A percentile compares a stretch with the other conserved stretches of the same genome.
phyloP scores from a whole-genome alignment of 1,140 invertebrate species.

The Leptinotarsa texana region DNA sequence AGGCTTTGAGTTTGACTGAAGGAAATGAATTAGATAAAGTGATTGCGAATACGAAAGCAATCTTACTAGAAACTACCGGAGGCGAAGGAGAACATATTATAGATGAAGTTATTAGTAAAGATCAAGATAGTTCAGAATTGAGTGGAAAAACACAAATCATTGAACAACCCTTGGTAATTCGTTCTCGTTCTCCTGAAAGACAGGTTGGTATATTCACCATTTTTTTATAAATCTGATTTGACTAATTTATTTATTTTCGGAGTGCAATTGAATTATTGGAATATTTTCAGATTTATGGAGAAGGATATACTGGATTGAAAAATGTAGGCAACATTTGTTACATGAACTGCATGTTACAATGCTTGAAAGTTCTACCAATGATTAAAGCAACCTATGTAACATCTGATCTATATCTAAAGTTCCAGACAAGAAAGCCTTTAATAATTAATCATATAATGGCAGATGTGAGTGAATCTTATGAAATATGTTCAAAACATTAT shows the following conservation, averaged over 20 bases:
- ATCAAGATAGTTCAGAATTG: no score
- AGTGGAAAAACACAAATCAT: no score
- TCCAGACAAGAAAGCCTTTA: neutral
- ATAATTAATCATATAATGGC: neutral
- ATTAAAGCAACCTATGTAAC: slow-evolving; percentile 13
- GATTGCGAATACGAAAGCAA: neutral
- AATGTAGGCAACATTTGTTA: slow-evolving; percentile 12
- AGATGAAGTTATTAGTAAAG: no score
- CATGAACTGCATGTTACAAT: slow-evolving; percentile 13
- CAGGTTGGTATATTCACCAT: no score
- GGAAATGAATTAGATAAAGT: neutral
- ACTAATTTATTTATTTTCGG: no score
- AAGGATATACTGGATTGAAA: slow-evolving; percentile 2
- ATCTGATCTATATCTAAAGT: neutral
- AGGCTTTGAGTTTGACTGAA: neutral
- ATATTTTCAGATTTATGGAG: neutral
- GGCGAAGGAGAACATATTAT: neutral
- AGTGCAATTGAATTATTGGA: neutral
- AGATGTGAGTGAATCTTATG: neutral
- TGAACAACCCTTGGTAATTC: no score
- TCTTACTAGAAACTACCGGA: neutral
- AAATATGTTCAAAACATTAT: slow-evolving; percentile 24
- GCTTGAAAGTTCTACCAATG: slow-evolving; percentile 2
- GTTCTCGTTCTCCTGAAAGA: no score
- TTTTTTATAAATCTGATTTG: no score